Evolutionary conservation across 2,797 vertebrate species (phyloP).

Genomic region (Melopsittacus undulatus): DNA sequence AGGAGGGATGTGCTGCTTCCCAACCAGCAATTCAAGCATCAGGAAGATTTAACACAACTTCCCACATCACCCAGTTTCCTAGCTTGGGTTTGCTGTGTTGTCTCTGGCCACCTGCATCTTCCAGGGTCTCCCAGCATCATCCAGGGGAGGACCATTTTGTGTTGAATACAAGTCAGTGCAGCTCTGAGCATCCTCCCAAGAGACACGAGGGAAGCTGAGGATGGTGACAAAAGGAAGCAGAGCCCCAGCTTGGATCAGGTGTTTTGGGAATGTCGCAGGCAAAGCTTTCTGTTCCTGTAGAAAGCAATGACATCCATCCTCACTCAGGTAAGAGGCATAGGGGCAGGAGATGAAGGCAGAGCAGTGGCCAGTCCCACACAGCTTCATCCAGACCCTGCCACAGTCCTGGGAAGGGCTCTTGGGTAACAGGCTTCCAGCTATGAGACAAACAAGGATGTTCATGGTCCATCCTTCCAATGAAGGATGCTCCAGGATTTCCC

Average conservation of each 20-base stretch:
- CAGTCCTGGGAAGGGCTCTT: neutral
- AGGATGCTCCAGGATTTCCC: neutral
- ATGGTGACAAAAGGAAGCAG: neutral
- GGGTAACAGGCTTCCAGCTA: neutral
- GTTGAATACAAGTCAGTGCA: neutral
- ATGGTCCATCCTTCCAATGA: rapidly evolving
- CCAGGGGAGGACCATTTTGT: neutral
- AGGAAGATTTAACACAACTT: neutral
- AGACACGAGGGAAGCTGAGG: neutral
- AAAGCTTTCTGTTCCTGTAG: neutral
- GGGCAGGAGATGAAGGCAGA: rapidly evolving
- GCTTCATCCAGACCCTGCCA: neutral
- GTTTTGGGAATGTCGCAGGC: neutral
- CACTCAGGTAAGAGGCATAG: neutral
- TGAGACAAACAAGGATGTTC: neutral
- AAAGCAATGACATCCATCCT: neutral
- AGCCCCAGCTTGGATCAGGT: neutral
- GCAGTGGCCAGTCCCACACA: rapidly evolving
- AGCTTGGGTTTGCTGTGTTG: neutral
- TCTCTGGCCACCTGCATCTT: neutral
- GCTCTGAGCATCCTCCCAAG: neutral
- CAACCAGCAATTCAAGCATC: neutral
- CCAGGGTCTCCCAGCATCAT: neutral
- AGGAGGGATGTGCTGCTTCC: neutral
- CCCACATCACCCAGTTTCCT: neutral